phyloP scores from a whole-genome alignment of 2,888 invertebrate genomes.

The Lasioglossum malachurum region DNA sequence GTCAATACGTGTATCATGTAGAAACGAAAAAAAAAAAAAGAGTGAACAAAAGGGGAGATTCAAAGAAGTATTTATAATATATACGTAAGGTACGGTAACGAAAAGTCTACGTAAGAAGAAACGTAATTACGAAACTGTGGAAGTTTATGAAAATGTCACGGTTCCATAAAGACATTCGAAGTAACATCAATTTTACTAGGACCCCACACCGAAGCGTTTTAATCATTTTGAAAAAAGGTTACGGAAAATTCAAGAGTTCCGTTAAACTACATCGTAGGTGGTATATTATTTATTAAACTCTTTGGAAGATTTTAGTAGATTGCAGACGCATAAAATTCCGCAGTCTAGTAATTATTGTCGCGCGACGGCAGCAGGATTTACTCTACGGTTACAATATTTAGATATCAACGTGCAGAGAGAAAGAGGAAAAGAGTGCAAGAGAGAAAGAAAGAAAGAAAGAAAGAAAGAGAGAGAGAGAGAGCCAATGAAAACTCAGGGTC shows the following conservation, averaged over 20 bases:
- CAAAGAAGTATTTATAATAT: conserved; percentile 66
- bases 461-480: conserved; percentile 4
- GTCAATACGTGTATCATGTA: conserved; percentile 77
- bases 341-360: conserved; percentile 22
- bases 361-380: conserved; percentile 52
- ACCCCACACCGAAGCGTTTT: neutral
- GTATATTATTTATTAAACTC: neutral
- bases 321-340: neutral
- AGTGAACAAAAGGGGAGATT: conserved; percentile 43
- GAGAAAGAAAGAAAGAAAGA: neutral
- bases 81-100: conserved; percentile 26
- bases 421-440: neutral
- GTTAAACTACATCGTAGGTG: neutral
- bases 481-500: conserved; percentile 83
- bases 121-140: conserved; percentile 13
- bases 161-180: neutral
- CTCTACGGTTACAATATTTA: conserved; percentile 64
- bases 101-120: neutral
- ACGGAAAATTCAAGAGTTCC: neutral
- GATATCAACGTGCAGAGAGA: conserved; percentile 60
- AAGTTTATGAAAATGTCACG: neutral
- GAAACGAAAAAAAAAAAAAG: conserved; percentile 38
- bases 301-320: neutral
- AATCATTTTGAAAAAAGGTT: neutral
- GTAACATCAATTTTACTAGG: neutral